Base-by-base conservation (phyloP, 2,888 invertebrate genomes). In the Mechanitis messenoides region DNA sequence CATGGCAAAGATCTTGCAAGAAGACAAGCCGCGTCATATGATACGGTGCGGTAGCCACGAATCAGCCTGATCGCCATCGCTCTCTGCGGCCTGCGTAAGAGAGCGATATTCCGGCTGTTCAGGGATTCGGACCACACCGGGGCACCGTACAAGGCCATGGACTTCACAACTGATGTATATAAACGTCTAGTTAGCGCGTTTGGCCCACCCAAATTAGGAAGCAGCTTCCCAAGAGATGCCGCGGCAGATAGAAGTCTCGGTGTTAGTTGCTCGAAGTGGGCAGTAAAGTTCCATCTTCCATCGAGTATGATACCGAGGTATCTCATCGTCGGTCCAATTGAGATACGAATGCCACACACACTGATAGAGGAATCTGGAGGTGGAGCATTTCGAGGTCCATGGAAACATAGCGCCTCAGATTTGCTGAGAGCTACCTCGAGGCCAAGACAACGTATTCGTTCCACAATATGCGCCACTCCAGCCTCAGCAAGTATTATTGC, bases 281-380 rank as follows among this genome's bases (percentile, higher is more conserved):
- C 58, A 9, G 62, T 57, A 35, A 67, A 64, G 6, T 54, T 20
- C 64, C 64, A 67, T 4, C 62, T 62, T 9, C 65, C 50, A 42
- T 67, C 66, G 33, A 61, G 55, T 6, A 54, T 45, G 5, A 66
- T 60, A 7, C 66, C 64, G 1, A 63, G 56, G 33, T 63, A 65
- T n/a, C 56, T 62, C 47, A 62, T 50, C 28, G 55, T 47, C n/a
- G 50, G 9, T n/a, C 59, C 53, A 2, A 63, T 45, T 9, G 31
- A n/a, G 2, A 62, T 55, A 2, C n/a, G 33, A 3, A 20, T 56
- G 38, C 60, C 53, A 45, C 59, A 61, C 9, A 61, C 55, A 2
- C 56, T 55, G 35, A 68, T 58, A 42, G 9, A n/a, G 33, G 45
- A n/a, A 33, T 61, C 60, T 56, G 60, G 64, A 31, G 58, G 58